Conservation (phyloP, 2,113 vertebrate species). For the Myanophis thanlyinensis region DNA sequence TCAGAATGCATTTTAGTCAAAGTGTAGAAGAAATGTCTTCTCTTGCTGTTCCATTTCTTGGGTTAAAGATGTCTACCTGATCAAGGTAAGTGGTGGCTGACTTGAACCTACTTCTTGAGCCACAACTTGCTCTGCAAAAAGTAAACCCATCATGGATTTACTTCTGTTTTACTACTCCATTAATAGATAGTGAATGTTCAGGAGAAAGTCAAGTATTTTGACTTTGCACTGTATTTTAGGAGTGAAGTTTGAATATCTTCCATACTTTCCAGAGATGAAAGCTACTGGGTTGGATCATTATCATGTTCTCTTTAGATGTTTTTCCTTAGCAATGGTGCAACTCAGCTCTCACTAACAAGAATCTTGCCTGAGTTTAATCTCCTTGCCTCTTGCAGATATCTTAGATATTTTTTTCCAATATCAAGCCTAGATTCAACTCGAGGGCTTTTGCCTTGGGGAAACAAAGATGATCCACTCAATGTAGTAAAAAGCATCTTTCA, state of each 20-base stretch:
- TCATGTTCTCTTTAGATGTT: background rate
- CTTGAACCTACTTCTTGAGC: background rate
- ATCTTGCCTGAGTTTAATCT: background rate
- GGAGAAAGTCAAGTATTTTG: background rate
- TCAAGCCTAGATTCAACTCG: background rate
- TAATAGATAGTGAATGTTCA: background rate
- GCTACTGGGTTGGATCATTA: background rate
- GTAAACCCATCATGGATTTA: background rate
- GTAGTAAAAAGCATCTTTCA: background rate
- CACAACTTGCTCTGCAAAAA: background rate
- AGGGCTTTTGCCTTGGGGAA: background rate
- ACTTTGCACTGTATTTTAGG: background rate
- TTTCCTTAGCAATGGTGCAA: background rate
- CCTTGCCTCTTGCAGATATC: background rate
- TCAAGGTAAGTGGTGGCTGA: background rate
- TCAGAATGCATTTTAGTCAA: constrained; percentile 2
- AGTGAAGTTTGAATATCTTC: background rate
- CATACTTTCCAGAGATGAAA: background rate
- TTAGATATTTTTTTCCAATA: background rate
- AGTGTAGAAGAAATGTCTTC: background rate
- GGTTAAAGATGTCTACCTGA: background rate
- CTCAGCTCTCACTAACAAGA: background rate
- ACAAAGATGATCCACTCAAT: background rate
- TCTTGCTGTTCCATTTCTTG: background rate
- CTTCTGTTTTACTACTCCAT: background rate